Base-by-base conservation (phyloP, 2,888 invertebrate genomes). In the Ernsta delagoae region DNA sequence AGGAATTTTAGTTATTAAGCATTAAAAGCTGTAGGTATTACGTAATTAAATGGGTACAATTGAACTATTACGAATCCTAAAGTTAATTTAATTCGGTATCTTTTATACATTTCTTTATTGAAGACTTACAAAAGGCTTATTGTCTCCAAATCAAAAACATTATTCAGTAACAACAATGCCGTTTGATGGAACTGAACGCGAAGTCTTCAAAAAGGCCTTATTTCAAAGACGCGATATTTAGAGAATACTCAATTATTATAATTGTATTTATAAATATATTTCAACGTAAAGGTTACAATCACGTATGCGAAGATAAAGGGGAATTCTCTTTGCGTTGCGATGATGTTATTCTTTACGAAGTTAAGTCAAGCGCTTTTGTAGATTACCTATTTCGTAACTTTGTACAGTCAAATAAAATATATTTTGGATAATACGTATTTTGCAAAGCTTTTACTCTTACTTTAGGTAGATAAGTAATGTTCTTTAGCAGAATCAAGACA, bases 201-300 rank as follows among this genome's bases (percentile, higher is more conserved):
- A 53, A 9, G 7, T 41, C 34, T 62, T n/a, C 63, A 12, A n/a
- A 43, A 41, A 53, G 53, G n/a, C 31, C 4, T 56, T 16, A 67
- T 61, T 67, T 56, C 31, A 60, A 60, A 41, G 50, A 61, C 24
- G 24, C 45, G 36, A 61, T 56, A 39, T 67, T 67, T 56, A 67
- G 34, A 54, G 67, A 31, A 61, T 60, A 67, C 67, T 56, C 67
- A 67, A 61, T 67, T 61, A 67, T 16, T 16, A 45, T 61, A 67
- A 67, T 60, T 66, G 53, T 48, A n/a, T 54, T 54, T 11, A 66
- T 60, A 54, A 54, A 43, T 54, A 56, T 45, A 39, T 31, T 45
- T 60, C 12, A 61, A 53, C 59, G 7, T 12, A 45, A 24, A 54
- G 54, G 43, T 67, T 43, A 54, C 41, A 53, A 41, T 59, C 45